Percentiles rank a stretch among this genome's conserved stretches.
Evolutionary conservation across 35 echinoderm and acorn worm genomes (phyloP).

Genomic region (Lytechinus variegatus): DNA sequence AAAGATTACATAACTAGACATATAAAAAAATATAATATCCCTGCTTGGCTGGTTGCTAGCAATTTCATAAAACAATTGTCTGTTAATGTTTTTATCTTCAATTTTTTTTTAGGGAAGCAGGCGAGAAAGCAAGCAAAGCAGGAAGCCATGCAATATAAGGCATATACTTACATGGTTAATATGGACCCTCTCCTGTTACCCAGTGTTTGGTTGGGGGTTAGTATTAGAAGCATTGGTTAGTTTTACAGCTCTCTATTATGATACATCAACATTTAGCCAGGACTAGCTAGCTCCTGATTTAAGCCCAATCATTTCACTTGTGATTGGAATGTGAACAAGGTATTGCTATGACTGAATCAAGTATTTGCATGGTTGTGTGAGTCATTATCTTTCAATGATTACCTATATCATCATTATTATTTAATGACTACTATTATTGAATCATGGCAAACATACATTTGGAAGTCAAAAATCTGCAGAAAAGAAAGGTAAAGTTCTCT

Average conservation of each 20-base stretch:
- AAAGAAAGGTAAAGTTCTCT: too few relatives aligned
- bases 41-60: not conserved
- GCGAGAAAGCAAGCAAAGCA: not conserved
- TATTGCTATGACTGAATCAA: not conserved
- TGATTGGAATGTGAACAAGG: not conserved
- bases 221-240: not conserved
- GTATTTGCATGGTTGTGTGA: not conserved
- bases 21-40: not conserved
- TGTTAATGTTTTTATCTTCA: too few relatives aligned
- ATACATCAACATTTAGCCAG: not conserved
- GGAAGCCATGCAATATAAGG: not conserved
- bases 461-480: too few relatives aligned
- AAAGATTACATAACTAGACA: not conserved
- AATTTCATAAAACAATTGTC: not conserved
- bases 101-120: not conserved
- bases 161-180: constrained; percentile 65
- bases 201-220: not conserved
- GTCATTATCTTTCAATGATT: not conserved
- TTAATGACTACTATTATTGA: too few relatives aligned
- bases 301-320: not conserved
- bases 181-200: constrained; percentile 43
- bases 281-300: not conserved
- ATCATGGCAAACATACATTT: too few relatives aligned
- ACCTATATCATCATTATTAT: too few relatives aligned
- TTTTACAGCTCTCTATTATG: not conserved